Percentiles rank a stretch among this genome's conserved stretches.
Conservation (phyloP, 2,888 invertebrate species). For the Mylabris sibirica region DNA sequence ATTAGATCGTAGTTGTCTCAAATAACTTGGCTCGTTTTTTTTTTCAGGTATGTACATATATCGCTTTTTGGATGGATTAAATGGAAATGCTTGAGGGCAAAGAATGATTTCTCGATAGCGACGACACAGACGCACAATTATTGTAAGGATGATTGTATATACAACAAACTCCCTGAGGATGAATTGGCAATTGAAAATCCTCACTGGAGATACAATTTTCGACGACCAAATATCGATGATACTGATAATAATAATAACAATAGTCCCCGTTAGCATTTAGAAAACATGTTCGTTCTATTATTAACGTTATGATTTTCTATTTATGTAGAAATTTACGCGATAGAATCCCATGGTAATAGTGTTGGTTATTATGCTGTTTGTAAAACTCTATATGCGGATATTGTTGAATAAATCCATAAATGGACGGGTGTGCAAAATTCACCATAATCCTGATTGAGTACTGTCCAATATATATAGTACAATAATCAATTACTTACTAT, state of each 20-base stretch:
- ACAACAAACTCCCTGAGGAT: background rate
- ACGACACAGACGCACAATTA: background rate
- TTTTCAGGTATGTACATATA: too few species aligned
- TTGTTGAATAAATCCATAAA: background rate
- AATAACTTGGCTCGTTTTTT: too few species aligned
- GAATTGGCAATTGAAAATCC: background rate
- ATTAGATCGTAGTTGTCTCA: background rate
- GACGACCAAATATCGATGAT: background rate
- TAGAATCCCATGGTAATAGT: background rate
- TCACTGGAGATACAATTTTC: background rate
- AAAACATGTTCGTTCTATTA: background rate
- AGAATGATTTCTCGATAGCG: too few species aligned
- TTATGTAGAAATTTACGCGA: background rate
- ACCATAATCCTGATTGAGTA: background rate
- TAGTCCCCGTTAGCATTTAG: background rate
- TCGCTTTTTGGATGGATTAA: background rate
- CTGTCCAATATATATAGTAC: background rate
- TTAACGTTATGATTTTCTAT: background rate
- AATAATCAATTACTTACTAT: slow-evolving; percentile 1
- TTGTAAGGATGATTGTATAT: background rate
- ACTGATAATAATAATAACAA: background rate
- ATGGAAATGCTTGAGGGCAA: background rate
- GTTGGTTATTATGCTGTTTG: background rate
- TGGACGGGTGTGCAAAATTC: background rate
- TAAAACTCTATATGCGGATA: background rate